A percentile compares a stretch with the other conserved stretches of the same genome.
phyloP scores from a whole-genome alignment of 2,797 vertebrate genomes.

The Cryptoblepharus egeriae region DNA sequence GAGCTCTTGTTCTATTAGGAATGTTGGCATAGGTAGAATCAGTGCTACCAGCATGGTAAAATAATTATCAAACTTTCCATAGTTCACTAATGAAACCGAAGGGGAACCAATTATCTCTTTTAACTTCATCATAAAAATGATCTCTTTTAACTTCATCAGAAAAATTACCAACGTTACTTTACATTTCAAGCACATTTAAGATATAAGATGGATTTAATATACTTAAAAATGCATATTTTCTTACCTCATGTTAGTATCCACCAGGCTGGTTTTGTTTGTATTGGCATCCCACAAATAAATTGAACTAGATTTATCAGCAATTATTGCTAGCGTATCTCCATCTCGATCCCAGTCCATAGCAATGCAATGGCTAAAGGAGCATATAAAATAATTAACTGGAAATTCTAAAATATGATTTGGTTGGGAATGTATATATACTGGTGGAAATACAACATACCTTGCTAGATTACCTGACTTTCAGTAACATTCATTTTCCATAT shows the following conservation, averaged over 20 bases:
- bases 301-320: conserved; percentile 90
- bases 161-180: neutral
- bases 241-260: conserved; percentile 95
- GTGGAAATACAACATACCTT: neutral
- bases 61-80: neutral
- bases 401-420: neutral
- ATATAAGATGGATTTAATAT: neutral
- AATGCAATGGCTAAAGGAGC: conserved; percentile 80
- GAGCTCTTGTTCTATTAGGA: neutral
- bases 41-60: neutral
- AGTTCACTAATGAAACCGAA: neutral
- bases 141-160: neutral
- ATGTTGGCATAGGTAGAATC: neutral
- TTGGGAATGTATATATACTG: conserved; percentile 7
- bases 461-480: neutral
- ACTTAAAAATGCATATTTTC: conserved; percentile 8
- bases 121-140: neutral
- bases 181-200: neutral
- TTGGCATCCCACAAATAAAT: conserved; percentile 95
- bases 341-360: conserved; percentile 98
- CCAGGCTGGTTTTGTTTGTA: conserved; percentile 89
- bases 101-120: neutral
- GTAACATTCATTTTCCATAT: neutral
- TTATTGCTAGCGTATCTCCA: conserved; percentile 91
- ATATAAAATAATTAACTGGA: conserved; percentile 28